A percentile compares a stretch with the other conserved stretches of the same genome.
phyloP scores from a whole-genome alignment of 2,113 vertebrate genomes.

The Perccottus glenii region DNA sequence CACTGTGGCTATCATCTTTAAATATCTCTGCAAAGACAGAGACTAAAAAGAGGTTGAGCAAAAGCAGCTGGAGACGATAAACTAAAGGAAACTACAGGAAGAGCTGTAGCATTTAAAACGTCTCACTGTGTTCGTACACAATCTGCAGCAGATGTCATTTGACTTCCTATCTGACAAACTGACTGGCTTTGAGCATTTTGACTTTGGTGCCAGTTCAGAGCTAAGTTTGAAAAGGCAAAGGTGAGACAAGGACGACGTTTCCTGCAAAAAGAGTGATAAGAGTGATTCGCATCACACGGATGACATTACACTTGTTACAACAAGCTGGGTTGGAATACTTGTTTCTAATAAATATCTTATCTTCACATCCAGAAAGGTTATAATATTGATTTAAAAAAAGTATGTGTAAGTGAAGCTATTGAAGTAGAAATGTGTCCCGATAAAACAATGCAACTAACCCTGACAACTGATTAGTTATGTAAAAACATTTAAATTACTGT shows the following conservation, averaged over 20 bases:
- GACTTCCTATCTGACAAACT: background rate
- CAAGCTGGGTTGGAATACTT: conserved; percentile 2
- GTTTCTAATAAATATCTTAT: too few species aligned
- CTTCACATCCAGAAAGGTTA: too few species aligned
- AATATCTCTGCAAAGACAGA: background rate
- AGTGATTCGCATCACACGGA: conserved; percentile 7
- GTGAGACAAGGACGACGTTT: conserved; percentile 13
- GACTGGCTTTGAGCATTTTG: conserved; percentile 4
- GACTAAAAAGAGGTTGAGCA: background rate
- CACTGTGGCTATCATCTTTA: conserved; percentile 9
- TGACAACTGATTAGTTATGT: background rate
- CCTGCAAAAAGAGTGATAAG: conserved; percentile 6
- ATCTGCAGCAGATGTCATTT: conserved; percentile 9
- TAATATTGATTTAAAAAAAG: too few species aligned
- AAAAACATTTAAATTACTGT: too few species aligned
- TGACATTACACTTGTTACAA: conserved; percentile 5
- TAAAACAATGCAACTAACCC: background rate
- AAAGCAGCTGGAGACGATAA: background rate
- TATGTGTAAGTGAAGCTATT: too few species aligned
- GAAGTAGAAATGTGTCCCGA: too few species aligned
- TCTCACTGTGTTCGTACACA: conserved; percentile 13
- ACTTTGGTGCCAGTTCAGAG: conserved; percentile 29
- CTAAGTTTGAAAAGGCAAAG: background rate
- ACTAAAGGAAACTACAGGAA: conserved; percentile 18
- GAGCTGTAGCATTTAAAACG: conserved; percentile 15